A percentile compares a stretch with the other conserved stretches of the same genome.
Evolutionary conservation across 2,888 invertebrate species (phyloP).

Genomic region (Amphiduros pacificus): DNA sequence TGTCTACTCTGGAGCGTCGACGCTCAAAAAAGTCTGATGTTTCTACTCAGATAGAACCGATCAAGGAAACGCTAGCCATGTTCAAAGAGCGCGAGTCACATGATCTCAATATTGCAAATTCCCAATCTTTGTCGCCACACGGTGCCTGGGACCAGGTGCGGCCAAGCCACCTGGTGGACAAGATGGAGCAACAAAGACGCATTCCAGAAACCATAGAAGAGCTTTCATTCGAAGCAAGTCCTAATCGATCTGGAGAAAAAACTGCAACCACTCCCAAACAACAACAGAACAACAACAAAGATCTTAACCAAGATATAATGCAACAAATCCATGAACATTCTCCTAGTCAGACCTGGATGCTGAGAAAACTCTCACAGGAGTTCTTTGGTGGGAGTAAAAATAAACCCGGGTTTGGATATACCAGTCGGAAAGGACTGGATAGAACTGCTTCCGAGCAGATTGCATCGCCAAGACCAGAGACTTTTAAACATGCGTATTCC

Average conservation of each 20-base stretch:
- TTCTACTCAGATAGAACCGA: constrained; percentile 2
- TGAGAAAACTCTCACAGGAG: constrained; percentile 49
- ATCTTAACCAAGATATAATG: constrained; percentile 8
- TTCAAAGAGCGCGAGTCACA: neutral
- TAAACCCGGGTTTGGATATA: constrained; percentile 3
- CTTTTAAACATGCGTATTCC: too few relatives aligned
- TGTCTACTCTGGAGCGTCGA: constrained; percentile 16
- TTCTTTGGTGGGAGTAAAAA: constrained; percentile 36
- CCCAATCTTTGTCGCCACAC: neutral
- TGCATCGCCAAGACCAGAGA: too few relatives aligned
- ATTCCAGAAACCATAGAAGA: constrained; percentile 14
- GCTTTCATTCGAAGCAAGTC: neutral
- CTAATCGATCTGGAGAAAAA: neutral
- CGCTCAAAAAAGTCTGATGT: constrained; percentile 5
- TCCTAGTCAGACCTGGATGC: constrained; percentile 41
- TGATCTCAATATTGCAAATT: neutral
- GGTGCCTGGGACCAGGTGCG: too few relatives aligned
- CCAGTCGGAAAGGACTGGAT: neutral
- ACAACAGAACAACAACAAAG: neutral
- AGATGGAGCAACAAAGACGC: constrained; percentile 9
- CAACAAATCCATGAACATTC: constrained; percentile 28
- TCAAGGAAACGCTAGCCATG: neutral
- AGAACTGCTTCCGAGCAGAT: too few relatives aligned
- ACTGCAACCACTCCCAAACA: neutral
- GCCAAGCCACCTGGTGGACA: constrained; percentile 7